phyloP scores from a whole-genome alignment of 2,888 invertebrate species.

The Drosophila kanekoi region DNA sequence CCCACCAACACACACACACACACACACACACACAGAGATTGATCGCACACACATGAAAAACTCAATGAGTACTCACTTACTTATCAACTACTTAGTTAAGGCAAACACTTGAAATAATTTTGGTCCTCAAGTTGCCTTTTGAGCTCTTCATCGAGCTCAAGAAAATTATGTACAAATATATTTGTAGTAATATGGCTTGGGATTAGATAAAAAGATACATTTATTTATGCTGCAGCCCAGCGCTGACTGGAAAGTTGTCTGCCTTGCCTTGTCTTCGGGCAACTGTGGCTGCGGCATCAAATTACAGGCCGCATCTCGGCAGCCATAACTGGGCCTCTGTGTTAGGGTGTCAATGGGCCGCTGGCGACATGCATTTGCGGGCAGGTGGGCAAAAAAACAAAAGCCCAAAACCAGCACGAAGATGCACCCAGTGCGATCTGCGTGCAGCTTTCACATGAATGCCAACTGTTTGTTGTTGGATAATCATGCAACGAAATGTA shows the following conservation, averaged over 20 bases:
- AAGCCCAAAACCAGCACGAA: slow-evolving; percentile 21
- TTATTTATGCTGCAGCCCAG: not conserved
- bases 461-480: slow-evolving; percentile 9
- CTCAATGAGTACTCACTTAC: slow-evolving; percentile 34
- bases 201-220: slow-evolving; percentile 13
- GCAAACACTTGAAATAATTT: slow-evolving; percentile 28
- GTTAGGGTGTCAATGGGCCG: slow-evolving; percentile 72
- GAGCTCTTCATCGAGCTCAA: slow-evolving; percentile 17
- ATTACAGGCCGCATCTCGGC: slow-evolving; percentile 53
- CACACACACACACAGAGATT: slow-evolving; percentile 18
- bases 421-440: slow-evolving; percentile 17
- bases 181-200: not conserved
- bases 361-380: slow-evolving; percentile 29
- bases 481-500: slow-evolving; percentile 4
- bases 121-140: slow-evolving; percentile 2
- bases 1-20: slow-evolving; percentile 32
- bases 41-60: slow-evolving; percentile 27
- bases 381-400: slow-evolving; percentile 34
- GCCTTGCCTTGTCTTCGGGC: slow-evolving; percentile 36
- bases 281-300: slow-evolving; percentile 50
- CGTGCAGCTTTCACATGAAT: not conserved
- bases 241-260: slow-evolving; percentile 57
- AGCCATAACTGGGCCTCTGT: slow-evolving; percentile 66
- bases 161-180: slow-evolving; percentile 1
- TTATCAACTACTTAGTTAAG: slow-evolving; percentile 26